Evolutionary conservation across 2,888 invertebrate species (phyloP), one percentile per base, ranked within the genome.

Genomic region (Gortyna flavago): DNA sequence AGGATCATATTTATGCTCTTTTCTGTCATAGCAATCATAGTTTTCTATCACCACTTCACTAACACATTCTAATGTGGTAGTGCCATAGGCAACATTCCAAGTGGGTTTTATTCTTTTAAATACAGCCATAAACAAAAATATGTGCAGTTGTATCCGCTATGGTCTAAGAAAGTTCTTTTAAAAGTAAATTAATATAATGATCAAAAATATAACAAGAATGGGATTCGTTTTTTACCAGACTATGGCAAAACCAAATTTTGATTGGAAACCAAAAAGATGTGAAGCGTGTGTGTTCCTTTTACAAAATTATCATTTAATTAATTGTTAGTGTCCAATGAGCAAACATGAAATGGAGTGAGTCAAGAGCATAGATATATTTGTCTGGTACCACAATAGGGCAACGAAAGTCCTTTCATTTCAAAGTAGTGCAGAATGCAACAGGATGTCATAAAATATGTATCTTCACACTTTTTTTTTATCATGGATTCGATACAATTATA

Each of bases 301-400:
- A 67, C 4, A 16, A 21, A 18, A 25, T 57, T 25, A 4, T n/a
- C 35, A 9, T 35, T 59, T n/a, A 18, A 18, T 35, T 35, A 6
- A 51, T 16, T 38, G 2, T 35, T n/a, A 57, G 21, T 57, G 6
- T 29, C 11, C 35, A 59, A 75, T 5, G 4, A 21, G 21, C 11
- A n/a, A 2, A 11, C 3, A 0, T n/a, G 32, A 32, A 75, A 8
- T 6, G 0, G 18, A 48, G 44, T 48, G 8, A 76, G 5, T 38
- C 35, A 11, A 75, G 18, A 38, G 11, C 9, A 48, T 21, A 38
- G 4, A 75, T 35, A 35, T 75, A 35, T 77, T 75, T 29, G 7
- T 54, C n/a, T 35, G 41, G 44, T 44, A 44, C 44, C 44, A 44
- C 21, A 44, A n/a, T 35, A 29, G 11, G 68, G 18, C 44, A n/a